These are phyloP conservation scores for Riparia riparia DNA, from an alignment of 2,113 vertebrate species.

Conservation along the genomic window DNA sequence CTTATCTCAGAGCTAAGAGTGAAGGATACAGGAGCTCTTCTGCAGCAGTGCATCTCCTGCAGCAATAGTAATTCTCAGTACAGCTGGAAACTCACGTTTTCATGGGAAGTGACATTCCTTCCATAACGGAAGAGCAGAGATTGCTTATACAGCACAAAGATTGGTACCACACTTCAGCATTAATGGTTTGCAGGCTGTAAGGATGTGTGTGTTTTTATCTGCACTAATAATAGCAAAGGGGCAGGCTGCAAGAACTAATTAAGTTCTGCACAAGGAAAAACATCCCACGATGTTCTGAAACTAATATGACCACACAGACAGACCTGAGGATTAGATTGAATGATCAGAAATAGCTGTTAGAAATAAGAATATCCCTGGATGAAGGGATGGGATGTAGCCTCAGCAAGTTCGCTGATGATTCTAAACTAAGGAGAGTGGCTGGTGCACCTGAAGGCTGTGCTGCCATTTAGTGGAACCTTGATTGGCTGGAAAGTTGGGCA, in stretches of 20 bases:
- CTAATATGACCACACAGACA: not conserved
- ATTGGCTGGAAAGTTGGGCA: not conserved
- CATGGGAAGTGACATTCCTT: not conserved
- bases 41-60: not conserved
- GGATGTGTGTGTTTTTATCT: not conserved
- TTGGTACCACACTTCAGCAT: not conserved
- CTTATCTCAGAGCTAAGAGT: not conserved
- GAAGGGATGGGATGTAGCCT: not conserved
- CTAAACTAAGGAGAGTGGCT: not conserved
- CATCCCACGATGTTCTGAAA: not conserved
- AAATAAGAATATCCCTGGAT: not conserved
- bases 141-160: not conserved
- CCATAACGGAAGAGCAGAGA: not conserved
- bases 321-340: not conserved
- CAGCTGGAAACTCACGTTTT: not conserved
- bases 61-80: not conserved
- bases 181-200: not conserved
- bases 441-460: not conserved
- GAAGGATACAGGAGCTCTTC: not conserved
- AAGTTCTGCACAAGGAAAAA: not conserved
- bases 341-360: not conserved
- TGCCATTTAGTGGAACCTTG: not conserved
- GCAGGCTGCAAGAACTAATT: not conserved
- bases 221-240: not conserved
- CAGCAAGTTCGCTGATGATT: not conserved